phyloP scores from a whole-genome alignment of 2,888 invertebrate genomes.

The Andrena chrysosceles region DNA sequence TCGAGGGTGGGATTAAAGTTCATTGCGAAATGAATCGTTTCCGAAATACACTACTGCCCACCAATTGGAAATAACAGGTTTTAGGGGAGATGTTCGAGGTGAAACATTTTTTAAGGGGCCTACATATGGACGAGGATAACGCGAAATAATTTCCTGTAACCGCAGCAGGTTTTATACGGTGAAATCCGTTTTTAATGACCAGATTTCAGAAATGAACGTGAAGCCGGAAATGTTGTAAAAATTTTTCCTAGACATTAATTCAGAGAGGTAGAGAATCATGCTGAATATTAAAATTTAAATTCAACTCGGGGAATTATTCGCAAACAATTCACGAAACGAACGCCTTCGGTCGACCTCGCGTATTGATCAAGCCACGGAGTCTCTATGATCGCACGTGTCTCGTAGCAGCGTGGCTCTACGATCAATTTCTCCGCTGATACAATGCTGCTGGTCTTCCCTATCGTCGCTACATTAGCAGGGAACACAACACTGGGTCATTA shows the following conservation, averaged over 20 bases:
- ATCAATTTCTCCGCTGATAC: constrained; percentile 59
- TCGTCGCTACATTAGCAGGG: constrained; percentile 52
- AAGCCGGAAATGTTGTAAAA: too few species aligned
- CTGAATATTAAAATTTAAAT: too few species aligned
- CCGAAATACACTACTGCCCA: not conserved
- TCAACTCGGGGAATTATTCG: too few species aligned
- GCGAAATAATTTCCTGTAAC: not conserved
- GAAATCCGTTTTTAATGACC: not conserved
- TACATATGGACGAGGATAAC: not conserved
- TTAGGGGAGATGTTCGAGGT: not conserved
- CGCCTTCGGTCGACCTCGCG: not conserved
- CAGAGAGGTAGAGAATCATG: too few species aligned
- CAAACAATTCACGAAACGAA: not conserved
- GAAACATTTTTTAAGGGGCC: not conserved
- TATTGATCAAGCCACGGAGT: constrained; percentile 23
- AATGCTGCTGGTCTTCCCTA: constrained; percentile 49
- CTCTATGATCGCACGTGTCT: constrained; percentile 30
- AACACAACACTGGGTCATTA: constrained; percentile 66
- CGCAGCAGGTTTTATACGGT: not conserved
- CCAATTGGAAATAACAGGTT: not conserved
- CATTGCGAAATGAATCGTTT: not conserved
- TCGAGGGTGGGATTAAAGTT: not conserved
- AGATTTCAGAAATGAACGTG: too few species aligned
- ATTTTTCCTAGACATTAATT: too few species aligned
- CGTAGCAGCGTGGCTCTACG: constrained; percentile 39